phyloP scores from a whole-genome alignment of 1,140 invertebrate genomes.

The Drosophila melanica region DNA sequence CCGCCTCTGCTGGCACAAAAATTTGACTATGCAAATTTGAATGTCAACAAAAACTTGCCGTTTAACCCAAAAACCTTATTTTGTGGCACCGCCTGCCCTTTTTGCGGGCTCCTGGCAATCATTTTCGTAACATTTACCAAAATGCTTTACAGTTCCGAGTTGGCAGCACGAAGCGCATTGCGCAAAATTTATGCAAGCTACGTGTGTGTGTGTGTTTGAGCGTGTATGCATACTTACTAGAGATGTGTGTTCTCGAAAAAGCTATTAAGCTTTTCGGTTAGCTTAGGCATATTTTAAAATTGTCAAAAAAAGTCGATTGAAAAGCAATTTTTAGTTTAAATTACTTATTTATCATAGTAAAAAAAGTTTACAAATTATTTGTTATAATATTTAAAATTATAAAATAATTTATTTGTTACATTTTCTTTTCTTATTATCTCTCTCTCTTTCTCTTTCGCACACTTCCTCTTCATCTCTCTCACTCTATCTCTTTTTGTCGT shows the following conservation, averaged over 20 bases:
- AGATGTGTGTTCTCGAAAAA: conserved; percentile 23
- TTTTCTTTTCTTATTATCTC: background rate
- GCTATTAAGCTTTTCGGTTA: background rate
- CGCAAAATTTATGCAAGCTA: conserved; percentile 46
- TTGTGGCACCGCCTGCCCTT: conserved; percentile 43
- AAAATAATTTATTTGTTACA: too few species aligned
- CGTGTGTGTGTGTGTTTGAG: conserved; percentile 1
- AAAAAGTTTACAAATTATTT: too few species aligned
- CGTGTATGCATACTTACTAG: conserved; percentile 27
- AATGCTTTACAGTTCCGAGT: conserved; percentile 42
- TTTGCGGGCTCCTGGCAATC: conserved; percentile 44
- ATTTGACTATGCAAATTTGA: conserved; percentile 80
- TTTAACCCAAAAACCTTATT: conserved; percentile 82
- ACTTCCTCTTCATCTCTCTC: too few species aligned
- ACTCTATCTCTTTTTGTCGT: too few species aligned
- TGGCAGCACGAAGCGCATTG: conserved; percentile 45
- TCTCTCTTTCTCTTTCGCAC: too few species aligned
- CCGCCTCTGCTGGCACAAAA: conserved; percentile 46
- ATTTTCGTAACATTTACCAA: conserved; percentile 56
- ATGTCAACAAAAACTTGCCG: conserved; percentile 80
- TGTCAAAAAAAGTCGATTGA: too few species aligned
- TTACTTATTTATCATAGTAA: background rate
- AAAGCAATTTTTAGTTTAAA: too few species aligned
- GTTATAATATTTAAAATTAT: too few species aligned
- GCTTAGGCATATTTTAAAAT: background rate